Evolutionary conservation across 2,888 invertebrate genomes (phyloP).

Genomic region (Brenthis ino): DNA sequence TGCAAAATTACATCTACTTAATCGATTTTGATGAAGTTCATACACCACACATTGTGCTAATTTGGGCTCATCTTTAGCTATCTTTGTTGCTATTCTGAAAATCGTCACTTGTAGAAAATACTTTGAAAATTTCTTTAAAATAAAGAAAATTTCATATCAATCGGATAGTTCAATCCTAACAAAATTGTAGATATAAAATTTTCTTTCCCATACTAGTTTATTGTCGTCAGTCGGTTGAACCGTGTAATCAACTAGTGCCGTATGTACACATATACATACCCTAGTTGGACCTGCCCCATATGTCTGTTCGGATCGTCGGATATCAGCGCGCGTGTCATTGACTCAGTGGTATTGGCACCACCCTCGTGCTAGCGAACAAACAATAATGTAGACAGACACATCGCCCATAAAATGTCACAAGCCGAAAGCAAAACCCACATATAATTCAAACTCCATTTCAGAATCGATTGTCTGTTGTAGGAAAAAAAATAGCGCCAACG

Average conservation of each 20-base stretch:
- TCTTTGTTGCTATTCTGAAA: not conserved
- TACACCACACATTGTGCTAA: conserved; percentile 15
- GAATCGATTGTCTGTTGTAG: conserved; percentile 75
- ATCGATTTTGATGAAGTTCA: conserved; percentile 3
- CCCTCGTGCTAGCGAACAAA: conserved; percentile 93
- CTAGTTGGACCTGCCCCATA: conserved; percentile 96
- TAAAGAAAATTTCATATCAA: not conserved
- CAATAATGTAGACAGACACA: conserved; percentile 76
- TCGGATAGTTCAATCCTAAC: not conserved
- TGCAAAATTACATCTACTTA: conserved; percentile 13
- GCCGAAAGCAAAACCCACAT: conserved; percentile 48
- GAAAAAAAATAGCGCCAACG: conserved; percentile 79
- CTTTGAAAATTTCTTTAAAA: not conserved
- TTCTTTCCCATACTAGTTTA: conserved; percentile 8
- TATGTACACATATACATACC: conserved; percentile 89
- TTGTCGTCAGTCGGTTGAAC: conserved; percentile 39
- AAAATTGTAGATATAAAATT: not conserved
- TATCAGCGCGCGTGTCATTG: conserved; percentile 97
- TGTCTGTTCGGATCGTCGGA: conserved; percentile 95
- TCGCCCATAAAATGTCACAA: conserved; percentile 65
- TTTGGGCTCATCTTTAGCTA: not conserved
- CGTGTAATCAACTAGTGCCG: conserved; percentile 62
- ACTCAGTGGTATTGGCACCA: conserved; percentile 95
- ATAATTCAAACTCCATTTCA: conserved; percentile 47
- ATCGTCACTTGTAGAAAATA: not conserved